Conservation (phyloP, 2,888 invertebrate genomes). For the Pammene fasciana region DNA sequence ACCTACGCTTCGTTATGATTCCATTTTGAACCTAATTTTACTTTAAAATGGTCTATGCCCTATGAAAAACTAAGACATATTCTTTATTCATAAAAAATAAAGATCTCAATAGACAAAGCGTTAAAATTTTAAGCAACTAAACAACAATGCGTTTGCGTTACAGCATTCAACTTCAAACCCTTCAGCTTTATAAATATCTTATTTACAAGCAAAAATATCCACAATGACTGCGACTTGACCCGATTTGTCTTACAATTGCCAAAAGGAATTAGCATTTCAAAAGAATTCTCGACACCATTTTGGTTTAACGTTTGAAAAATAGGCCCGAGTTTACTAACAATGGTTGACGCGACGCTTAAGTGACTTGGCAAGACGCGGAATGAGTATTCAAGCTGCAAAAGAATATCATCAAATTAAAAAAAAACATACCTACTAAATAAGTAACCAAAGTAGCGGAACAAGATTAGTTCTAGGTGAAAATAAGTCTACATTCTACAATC, state of each 20-base stretch:
- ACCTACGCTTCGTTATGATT: no score
- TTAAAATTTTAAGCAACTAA: slow-evolving; percentile 16
- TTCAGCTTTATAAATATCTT: slow-evolving; percentile 36
- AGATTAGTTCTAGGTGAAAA: no score
- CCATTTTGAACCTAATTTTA: no score
- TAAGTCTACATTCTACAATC: no score
- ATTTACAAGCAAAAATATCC: slow-evolving; percentile 40
- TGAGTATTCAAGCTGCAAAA: neutral
- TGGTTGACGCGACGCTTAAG: slow-evolving; percentile 17
- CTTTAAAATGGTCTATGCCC: no score
- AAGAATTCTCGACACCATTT: slow-evolving; percentile 33
- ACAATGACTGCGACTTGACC: slow-evolving; percentile 37
- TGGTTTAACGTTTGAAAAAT: slow-evolving; percentile 33
- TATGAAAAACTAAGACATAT: neutral
- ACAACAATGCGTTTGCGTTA: slow-evolving; percentile 14
- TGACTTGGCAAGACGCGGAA: slow-evolving; percentile 10
- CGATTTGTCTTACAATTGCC: slow-evolving; percentile 40
- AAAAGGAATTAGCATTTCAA: slow-evolving; percentile 37
- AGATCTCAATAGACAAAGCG: slow-evolving; percentile 17
- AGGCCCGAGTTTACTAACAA: slow-evolving; percentile 32
- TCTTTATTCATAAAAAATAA: neutral
- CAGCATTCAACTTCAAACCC: slow-evolving; percentile 25
- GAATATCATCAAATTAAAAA: neutral
- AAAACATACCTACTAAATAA: no score
- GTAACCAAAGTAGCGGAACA: no score